Conservation (phyloP, 2,113 vertebrate genomes). For the Coturnix japonica region DNA sequence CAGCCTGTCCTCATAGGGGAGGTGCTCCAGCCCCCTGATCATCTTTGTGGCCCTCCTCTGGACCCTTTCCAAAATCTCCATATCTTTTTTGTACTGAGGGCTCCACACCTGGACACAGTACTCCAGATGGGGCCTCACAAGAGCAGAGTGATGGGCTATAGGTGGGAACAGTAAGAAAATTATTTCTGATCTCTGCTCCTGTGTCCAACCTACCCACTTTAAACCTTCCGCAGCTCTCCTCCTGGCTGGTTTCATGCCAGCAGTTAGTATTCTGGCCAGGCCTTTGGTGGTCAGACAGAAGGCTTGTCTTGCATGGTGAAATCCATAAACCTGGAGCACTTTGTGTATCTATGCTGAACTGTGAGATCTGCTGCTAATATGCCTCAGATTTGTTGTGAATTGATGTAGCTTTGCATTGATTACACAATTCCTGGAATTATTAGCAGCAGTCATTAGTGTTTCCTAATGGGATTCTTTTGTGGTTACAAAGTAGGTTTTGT, state of each 20-base stretch:
- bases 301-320: background rate
- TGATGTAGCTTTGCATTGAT: background rate
- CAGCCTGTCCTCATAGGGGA: too few relatives aligned
- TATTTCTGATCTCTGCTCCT: background rate
- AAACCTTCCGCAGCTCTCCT: background rate
- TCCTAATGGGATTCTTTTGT: background rate
- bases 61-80: too few relatives aligned
- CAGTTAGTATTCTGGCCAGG: background rate
- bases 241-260: background rate
- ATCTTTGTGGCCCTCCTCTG: too few relatives aligned
- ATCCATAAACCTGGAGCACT: background rate
- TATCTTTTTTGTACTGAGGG: too few relatives aligned
- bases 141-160: background rate
- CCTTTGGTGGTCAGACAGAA: background rate
- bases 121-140: too few relatives aligned
- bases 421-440: background rate
- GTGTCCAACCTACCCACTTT: background rate
- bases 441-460: background rate
- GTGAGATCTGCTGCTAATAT: background rate
- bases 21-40: too few relatives aligned
- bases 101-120: too few relatives aligned
- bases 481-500: background rate
- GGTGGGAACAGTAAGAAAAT: background rate
- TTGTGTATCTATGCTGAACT: background rate
- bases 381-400: background rate